Conservation (phyloP, 2,113 vertebrate species). For the Psophia crepitans region DNA sequence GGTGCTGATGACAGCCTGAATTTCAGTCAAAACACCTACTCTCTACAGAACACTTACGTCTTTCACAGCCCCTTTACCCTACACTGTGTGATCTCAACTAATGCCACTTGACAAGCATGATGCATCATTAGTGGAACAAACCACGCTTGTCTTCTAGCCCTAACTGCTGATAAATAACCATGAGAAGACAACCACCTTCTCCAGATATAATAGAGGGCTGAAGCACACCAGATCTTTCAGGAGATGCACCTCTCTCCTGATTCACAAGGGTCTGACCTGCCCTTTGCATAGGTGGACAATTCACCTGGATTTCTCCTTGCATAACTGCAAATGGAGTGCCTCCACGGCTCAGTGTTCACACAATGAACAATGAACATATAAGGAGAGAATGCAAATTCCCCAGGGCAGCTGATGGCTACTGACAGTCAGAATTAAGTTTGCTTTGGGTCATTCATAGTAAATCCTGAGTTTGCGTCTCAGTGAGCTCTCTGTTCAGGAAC, state of each 20-base stretch:
- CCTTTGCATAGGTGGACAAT: accelerated
- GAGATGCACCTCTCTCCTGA: background rate
- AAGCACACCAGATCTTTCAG: background rate
- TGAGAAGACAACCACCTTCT: background rate
- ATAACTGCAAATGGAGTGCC: background rate
- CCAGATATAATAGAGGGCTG: background rate
- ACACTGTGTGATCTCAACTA: background rate
- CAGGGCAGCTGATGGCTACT: background rate
- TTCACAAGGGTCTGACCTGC: background rate
- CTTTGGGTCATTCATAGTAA: background rate
- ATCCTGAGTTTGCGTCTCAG: background rate
- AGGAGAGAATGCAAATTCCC: background rate
- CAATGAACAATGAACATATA: background rate
- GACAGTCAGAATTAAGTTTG: background rate
- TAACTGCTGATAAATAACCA: background rate
- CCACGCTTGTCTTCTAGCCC: background rate
- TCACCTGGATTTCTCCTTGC: background rate
- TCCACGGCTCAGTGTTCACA: background rate
- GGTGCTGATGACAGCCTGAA: background rate
- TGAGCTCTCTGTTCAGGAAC: background rate
- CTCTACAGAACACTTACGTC: background rate
- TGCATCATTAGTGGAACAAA: background rate
- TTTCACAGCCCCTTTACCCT: background rate
- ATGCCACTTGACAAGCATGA: background rate
- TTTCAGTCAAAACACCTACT: background rate